phyloP scores from a whole-genome alignment of 2,797 vertebrate genomes.

The Carapus acus region DNA sequence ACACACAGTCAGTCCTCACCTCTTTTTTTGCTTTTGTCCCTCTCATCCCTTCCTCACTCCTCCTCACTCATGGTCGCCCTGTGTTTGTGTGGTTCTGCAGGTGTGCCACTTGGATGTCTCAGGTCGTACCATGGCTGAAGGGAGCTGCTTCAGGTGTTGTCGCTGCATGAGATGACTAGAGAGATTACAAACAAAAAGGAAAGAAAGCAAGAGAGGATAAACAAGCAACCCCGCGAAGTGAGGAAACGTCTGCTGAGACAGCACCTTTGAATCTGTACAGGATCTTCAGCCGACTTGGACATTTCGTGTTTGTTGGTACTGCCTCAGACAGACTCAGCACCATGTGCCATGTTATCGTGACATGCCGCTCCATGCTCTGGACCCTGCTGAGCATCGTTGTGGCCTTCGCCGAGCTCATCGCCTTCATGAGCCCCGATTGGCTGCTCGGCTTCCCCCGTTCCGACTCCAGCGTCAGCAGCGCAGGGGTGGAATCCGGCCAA shows the following conservation, averaged over 20 bases:
- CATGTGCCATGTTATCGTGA: constrained; percentile 99
- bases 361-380: constrained; percentile 98
- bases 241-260: no score
- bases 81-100: constrained; percentile 29
- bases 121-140: constrained; percentile 46
- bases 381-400: constrained; percentile 93
- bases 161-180: constrained; percentile 31
- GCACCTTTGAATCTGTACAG: constrained; percentile 11
- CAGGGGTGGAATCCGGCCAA: constrained; percentile 47
- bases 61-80: constrained; percentile 31
- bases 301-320: constrained; percentile 2
- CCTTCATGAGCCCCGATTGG: constrained; percentile 97
- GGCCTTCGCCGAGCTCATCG: constrained; percentile 91
- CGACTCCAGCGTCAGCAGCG: constrained; percentile 46
- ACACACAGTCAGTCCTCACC: no score
- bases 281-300: constrained; percentile 1
- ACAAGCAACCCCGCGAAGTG: no score
- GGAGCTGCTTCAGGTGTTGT: constrained; percentile 57
- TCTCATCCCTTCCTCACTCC: background rate
- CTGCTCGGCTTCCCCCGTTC: constrained; percentile 78
- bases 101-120: constrained; percentile 25
- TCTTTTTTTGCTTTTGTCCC: background rate
- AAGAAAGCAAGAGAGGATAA: constrained; percentile 9
- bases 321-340: constrained; percentile 39
- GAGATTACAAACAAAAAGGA: constrained; percentile 17